A percentile compares a stretch with the other conserved stretches of the same genome.
Evolutionary conservation across 2,797 vertebrate species (phyloP).

Genomic region (Sebastes minor): DNA sequence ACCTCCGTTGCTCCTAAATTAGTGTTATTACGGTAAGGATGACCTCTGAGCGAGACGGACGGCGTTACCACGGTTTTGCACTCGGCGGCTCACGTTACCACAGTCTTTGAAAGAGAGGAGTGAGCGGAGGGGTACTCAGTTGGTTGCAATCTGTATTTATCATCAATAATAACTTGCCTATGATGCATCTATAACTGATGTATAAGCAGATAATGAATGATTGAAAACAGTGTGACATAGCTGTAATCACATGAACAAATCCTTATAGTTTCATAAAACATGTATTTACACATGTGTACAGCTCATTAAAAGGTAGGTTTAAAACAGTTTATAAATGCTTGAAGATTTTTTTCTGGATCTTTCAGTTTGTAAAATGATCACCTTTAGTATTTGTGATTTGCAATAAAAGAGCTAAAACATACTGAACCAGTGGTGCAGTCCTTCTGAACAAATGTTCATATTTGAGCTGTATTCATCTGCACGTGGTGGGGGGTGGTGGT

Average conservation of each 20-base stretch:
- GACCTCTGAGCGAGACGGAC: too few relatives aligned
- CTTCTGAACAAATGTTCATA: not conserved
- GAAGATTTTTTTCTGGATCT: not conserved
- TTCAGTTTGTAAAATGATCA: not conserved
- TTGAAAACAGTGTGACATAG: not conserved
- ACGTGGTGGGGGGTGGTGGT: too few relatives aligned
- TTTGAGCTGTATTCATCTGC: not conserved
- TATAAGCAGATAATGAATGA: not conserved
- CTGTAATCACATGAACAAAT: not conserved
- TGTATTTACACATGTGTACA: not conserved
- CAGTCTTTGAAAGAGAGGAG: too few relatives aligned
- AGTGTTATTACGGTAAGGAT: too few relatives aligned
- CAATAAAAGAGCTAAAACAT: not conserved
- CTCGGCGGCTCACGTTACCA: too few relatives aligned
- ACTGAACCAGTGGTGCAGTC: rapidly evolving
- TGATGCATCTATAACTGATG: not conserved
- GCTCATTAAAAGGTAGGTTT: not conserved
- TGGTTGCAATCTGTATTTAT: not conserved
- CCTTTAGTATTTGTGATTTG: not conserved
- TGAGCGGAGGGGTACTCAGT: too few relatives aligned
- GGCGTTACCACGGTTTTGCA: too few relatives aligned
- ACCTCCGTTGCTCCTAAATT: too few relatives aligned
- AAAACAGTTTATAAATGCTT: not conserved
- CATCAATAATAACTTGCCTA: not conserved
- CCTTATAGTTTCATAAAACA: not conserved